phyloP scores from a whole-genome alignment of 2,888 invertebrate genomes.

The Tanypteryx hageni region DNA sequence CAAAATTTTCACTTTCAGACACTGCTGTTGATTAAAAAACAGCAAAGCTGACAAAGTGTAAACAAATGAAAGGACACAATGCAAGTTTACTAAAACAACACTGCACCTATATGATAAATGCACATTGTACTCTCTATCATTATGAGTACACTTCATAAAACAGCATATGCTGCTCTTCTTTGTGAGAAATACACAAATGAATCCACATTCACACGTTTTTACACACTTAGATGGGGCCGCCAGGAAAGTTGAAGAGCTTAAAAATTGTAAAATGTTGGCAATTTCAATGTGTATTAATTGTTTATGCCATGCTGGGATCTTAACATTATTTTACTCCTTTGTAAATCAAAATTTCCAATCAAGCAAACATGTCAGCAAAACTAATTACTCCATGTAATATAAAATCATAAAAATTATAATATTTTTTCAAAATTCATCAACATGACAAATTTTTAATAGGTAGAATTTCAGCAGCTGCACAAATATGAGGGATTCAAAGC shows the following conservation, averaged over 20 bases:
- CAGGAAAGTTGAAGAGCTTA: no score
- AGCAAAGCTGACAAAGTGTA: constrained; percentile 14
- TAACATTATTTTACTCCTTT: no score
- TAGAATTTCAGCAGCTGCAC: neutral
- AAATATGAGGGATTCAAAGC: neutral
- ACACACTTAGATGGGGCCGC: no score
- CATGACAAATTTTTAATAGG: no score
- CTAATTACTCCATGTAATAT: no score
- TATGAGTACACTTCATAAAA: constrained; percentile 14
- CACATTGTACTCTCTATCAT: constrained; percentile 23
- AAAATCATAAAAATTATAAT: neutral
- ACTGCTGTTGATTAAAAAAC: constrained; percentile 40
- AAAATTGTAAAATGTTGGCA: no score
- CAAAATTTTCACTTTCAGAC: constrained; percentile 34
- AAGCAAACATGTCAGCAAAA: no score
- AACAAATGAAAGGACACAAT: constrained; percentile 30
- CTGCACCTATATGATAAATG: constrained; percentile 46
- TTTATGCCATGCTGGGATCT: no score
- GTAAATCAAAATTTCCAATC: no score
- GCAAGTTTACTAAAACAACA: constrained; percentile 53
- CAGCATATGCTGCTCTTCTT: neutral
- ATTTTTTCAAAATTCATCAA: no score
- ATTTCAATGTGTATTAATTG: no score
- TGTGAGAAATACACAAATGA: neutral
- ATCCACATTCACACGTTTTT: neutral